Base-by-base conservation (phyloP, 2,888 invertebrate genomes). In the Calameuta filiformis region DNA sequence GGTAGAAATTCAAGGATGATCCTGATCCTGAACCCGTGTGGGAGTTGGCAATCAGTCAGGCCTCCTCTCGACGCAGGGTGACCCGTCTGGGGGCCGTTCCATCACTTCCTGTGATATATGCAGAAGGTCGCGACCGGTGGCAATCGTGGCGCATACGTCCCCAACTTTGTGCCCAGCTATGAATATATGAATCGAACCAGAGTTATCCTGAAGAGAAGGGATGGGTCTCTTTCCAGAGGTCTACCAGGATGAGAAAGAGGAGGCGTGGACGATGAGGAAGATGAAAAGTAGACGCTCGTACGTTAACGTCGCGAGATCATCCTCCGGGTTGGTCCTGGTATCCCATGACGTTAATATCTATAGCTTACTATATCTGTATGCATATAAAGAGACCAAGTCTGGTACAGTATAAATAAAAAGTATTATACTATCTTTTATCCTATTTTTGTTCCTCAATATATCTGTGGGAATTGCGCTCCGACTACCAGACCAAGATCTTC, bases 61-160 rank as follows among this genome's bases (percentile, higher is more conserved):
- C 81, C 86, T 87, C 86, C 86, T 83, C 83, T 85, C 81, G 78
- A 75, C 79, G 81, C 75, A 84, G 87, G 88, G 89, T 89, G 89
- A 89, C 88, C 88, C 87, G 82, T 79, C 87, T 81, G 82, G 87
- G 87, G 88, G 87, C 84, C 88, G 88, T 86, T 91, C 90, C 90
- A 90, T 91, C 91, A 90, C 89, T 87, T 89, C 87, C 75, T 81
- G 85, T 91, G 90, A 91, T 90, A 88, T 91, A 91, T 90, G 89
- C 90, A 87, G 86, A 84, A 87, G 90, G 90, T 90, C 88, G 86
- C 87, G 89, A 84, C 88, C 89, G 89, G 87, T 85, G 83, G 89
- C 87, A 90, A 90, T 90, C 89, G 89, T 84, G 83, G 84, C 83
- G 82, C 86, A 86, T 85, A 85, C 86, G 83, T 85, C 85, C 85